Conservation (phyloP, 2,888 invertebrate genomes). For the Anagyrus pseudococci region DNA sequence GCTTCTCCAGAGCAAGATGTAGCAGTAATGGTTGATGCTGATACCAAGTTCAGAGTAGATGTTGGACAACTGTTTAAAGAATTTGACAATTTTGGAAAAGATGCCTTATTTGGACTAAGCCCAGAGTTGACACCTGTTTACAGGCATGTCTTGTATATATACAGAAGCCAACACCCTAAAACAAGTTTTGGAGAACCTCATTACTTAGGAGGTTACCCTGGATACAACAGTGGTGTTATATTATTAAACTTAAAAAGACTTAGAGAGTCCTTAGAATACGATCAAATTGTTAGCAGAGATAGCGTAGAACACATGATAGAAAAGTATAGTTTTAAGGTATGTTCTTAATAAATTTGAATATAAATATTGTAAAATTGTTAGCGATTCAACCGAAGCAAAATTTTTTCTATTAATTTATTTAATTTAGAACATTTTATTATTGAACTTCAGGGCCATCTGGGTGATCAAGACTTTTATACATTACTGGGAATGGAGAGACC, state of each 20-base stretch:
- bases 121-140: constrained; percentile 82
- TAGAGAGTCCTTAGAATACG: constrained; percentile 69
- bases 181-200: constrained; percentile 68
- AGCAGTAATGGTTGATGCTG: constrained; percentile 79
- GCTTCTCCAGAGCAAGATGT: constrained; percentile 68
- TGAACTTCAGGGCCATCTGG: constrained; percentile 70
- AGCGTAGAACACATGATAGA: constrained; percentile 66
- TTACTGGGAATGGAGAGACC: constrained; percentile 74
- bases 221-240: constrained; percentile 82
- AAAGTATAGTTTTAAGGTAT: constrained; percentile 70
- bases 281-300: constrained; percentile 65
- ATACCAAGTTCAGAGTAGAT: constrained; percentile 76
- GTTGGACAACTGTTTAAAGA: constrained; percentile 71
- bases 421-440: constrained; percentile 4
- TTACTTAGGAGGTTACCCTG: constrained; percentile 69
- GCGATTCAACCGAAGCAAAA: too few relatives aligned
- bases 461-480: constrained; percentile 85
- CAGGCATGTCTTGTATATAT: constrained; percentile 74
- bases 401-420: not conserved
- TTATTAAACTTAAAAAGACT: constrained; percentile 73
- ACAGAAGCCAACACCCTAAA: constrained; percentile 70
- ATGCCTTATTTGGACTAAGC: constrained; percentile 74
- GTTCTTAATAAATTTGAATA: not conserved
- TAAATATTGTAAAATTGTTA: not conserved
- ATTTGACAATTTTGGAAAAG: constrained; percentile 70